phyloP scores from a whole-genome alignment of 1,140 invertebrate genomes.

The Micrasema longulum region DNA sequence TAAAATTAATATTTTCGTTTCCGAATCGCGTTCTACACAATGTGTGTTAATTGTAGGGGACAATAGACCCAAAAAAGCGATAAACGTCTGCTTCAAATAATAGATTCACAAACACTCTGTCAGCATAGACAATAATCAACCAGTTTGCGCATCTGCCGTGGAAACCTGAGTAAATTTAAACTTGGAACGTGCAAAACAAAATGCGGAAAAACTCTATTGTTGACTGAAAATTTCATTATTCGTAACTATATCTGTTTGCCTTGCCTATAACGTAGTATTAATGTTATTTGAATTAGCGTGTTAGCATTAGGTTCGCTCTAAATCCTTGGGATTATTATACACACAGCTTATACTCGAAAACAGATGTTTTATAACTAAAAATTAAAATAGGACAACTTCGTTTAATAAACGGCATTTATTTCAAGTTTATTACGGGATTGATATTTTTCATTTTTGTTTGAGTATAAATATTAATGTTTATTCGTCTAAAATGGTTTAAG shows the following conservation, averaged over 20 bases:
- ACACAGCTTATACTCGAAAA: neutral
- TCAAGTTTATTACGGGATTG: too few species aligned
- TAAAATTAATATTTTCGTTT: constrained; percentile 18
- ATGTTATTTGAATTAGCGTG: neutral
- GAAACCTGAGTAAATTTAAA: constrained; percentile 38
- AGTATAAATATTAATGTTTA: too few species aligned
- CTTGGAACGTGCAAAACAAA: constrained; percentile 31
- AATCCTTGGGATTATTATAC: too few species aligned
- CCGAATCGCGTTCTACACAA: constrained; percentile 21
- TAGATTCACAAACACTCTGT: constrained; percentile 14
- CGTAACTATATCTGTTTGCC: neutral
- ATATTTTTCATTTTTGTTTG: too few species aligned
- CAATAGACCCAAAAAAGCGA: constrained; percentile 22
- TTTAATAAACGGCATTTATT: too few species aligned
- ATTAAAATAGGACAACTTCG: neutral
- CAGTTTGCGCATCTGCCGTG: constrained; percentile 21
- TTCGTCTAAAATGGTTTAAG: too few species aligned
- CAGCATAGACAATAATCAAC: constrained; percentile 23
- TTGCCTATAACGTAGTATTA: neutral
- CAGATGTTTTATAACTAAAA: neutral
- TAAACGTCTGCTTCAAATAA: constrained; percentile 29
- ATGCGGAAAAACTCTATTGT: constrained; percentile 24
- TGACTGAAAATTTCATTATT: constrained; percentile 1
- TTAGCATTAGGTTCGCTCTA: too few species aligned
- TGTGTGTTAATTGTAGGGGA: constrained; percentile 25